Evolutionary conservation across 2,888 invertebrate genomes (phyloP).

Genomic region (Priocnemis perturbator): DNA sequence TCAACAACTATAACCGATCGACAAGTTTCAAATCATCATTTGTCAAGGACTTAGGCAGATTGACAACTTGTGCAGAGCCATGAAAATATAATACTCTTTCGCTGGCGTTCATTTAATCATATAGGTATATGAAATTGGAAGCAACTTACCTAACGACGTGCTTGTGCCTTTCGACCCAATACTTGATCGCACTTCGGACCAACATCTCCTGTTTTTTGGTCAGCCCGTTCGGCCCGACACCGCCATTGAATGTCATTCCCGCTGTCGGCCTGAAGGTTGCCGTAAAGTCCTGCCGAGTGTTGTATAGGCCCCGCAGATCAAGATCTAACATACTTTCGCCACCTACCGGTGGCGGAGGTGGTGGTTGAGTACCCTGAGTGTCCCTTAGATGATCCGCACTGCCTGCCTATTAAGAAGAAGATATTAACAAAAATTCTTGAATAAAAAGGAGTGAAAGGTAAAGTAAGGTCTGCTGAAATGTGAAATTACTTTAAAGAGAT

Average conservation of each 20-base stretch:
- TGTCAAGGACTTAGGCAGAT: too few relatives aligned
- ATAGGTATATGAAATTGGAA: too few relatives aligned
- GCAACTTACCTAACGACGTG: constrained; percentile 87
- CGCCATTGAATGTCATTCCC: constrained; percentile 74
- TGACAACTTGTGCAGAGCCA: too few relatives aligned
- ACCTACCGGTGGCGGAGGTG: constrained; percentile 42
- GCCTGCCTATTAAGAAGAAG: constrained; percentile 58
- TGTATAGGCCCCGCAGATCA: constrained; percentile 86
- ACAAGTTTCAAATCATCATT: too few relatives aligned
- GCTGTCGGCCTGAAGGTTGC: constrained; percentile 81
- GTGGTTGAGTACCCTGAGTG: constrained; percentile 47
- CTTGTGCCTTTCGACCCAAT: constrained; percentile 93
- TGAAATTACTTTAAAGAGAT: constrained; percentile 71
- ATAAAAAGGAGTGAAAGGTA: too few relatives aligned
- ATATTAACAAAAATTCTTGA: too few relatives aligned
- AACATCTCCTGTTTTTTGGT: constrained; percentile 90
- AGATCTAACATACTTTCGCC: constrained; percentile 76
- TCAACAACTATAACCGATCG: too few relatives aligned
- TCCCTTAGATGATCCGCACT: constrained; percentile 68
- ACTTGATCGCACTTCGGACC: constrained; percentile 91
- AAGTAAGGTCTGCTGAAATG: too few relatives aligned
- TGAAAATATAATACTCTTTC: too few relatives aligned
- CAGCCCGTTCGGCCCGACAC: constrained; percentile 85
- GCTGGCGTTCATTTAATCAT: too few relatives aligned
- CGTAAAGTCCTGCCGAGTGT: constrained; percentile 86